phyloP scores from a whole-genome alignment of 1,140 invertebrate species.

The Epicauta chinensis region DNA sequence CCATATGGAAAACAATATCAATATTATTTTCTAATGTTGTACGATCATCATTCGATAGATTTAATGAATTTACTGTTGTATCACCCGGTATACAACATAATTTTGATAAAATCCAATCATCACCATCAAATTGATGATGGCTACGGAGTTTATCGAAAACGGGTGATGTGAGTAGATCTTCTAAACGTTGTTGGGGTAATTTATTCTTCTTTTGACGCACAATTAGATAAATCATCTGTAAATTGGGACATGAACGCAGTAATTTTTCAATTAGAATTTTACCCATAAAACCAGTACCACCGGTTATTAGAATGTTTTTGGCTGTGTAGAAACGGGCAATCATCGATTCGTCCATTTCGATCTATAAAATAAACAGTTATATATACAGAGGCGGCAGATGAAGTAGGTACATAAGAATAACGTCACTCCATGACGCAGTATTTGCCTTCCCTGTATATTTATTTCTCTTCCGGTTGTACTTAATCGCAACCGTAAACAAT shows the following conservation, averaged over 20 bases:
- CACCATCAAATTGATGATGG: constrained; percentile 30
- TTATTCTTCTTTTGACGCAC: constrained; percentile 63
- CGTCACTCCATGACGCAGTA: too few relatives aligned
- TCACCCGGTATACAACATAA: constrained; percentile 45
- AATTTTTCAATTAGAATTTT: constrained; percentile 79
- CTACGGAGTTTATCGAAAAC: constrained; percentile 68
- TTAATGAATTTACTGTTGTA: constrained; percentile 46
- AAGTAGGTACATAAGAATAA: too few relatives aligned
- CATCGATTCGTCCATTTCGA: constrained; percentile 6
- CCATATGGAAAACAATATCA: constrained; percentile 70
- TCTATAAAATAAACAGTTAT: neutral
- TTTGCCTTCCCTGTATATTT: too few relatives aligned
- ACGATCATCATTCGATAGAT: constrained; percentile 51
- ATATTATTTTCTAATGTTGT: constrained; percentile 52
- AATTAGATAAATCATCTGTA: constrained; percentile 61
- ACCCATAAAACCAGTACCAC: constrained; percentile 79
- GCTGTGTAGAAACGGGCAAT: constrained; percentile 29
- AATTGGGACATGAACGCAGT: constrained; percentile 58
- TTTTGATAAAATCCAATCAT: constrained; percentile 40
- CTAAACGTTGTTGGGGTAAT: constrained; percentile 41
- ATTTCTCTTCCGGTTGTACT: too few relatives aligned
- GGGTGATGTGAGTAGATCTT: constrained; percentile 38
- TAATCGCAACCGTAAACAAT: too few relatives aligned
- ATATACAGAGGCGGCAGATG: too few relatives aligned
- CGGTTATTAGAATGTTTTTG: constrained; percentile 59